Evolutionary conservation across 92 coral and sea anemone genomes (phyloP), one percentile per base, ranked within the genome.

Genomic region (Siderastrea siderea): DNA sequence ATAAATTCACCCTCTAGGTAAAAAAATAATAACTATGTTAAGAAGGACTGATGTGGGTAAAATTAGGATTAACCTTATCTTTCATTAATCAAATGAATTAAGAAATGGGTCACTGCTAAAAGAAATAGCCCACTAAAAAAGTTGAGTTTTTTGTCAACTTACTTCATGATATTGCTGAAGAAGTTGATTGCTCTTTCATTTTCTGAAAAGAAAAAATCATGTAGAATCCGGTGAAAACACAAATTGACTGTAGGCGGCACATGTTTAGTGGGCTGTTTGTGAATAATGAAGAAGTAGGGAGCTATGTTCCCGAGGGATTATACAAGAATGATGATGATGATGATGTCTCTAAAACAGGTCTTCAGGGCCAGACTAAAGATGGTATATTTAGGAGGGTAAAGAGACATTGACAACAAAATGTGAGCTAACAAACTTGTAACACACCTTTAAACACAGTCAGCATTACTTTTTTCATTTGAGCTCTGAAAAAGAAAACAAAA

Each of bases 371-470:
- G 38, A 3, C 53, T 15, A 1, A 78, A 7, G 55, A 6, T n/a
- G 5, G 8, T 2, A 62, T 8, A 14, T 63, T 50, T 7, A 54
- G 1, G 46, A 75, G 50, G 65, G 3, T 15, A 47, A 61, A 3
- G 12, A 16, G 14, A 2, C 14, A 78, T 8, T 5, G 0, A 50
- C 1, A 9, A 8, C 6, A 49, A 66, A 19, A n/a, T 13, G 3
- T 26, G 38, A 26, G 38, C 9, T 49, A 11, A 0, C 13, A 44
- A 12, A 13, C 72, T 16, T n/a, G 12, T 11, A 51, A 15, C 79
- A 64, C 38, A 97, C 99, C 96, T 94, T 94, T 97, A 74, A 97
- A 92, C 7, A 97, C 99, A 83, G 99, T 97, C 12, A 97, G 84
- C 90, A 97, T 97, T 16, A 97, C 93, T 69, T 97, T 97, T 63